Evolutionary conservation across 2,888 invertebrate genomes (phyloP), one percentile per base, ranked within the genome.

Genomic region (Candidula unifasciata): DNA sequence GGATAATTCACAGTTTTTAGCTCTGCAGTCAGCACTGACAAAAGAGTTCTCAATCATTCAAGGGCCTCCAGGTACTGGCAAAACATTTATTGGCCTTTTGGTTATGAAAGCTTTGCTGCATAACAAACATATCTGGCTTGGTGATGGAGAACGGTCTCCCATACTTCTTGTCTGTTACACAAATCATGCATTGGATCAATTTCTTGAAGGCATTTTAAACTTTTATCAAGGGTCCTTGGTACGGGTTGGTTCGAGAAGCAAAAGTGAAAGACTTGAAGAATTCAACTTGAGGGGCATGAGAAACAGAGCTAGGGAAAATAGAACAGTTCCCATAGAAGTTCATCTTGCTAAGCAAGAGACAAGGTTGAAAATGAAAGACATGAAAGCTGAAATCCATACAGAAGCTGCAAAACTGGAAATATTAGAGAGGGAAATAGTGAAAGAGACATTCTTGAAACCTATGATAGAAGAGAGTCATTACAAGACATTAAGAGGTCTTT

Each of bases 31-130:
- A 13, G 92, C 92, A 2, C 85, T 93, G 16, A 91, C 91, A 24
- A 89, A 89, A 78, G 92, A 93, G 77, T 89, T 93, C 84, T 90
- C 91, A 6, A 86, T 93, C n/a, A 92, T 93, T 52, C 93, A 93
- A 89, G 93, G 97, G 0, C 97, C 97, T 0, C 97, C 97, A 0
- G 97, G 97, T 5, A 97, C 97, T 0, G 97, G 97, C 0, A 97
- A 97, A 94, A 97, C 97, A 0, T 96, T 95, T 92, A 93, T 97
- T 87, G 97, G 97, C 0, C 94, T 96, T 54, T 96, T 96, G 95
- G 95, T 97, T 30, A 96, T 96, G 0, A 89, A 92, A 77, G 88
- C 95, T 0, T 91, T 97, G 52, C 92, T 97, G 1, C 93, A 95
- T 85, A 97, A 96, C 91, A 87, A 88, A 24, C 52, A 87, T 0